These are phyloP conservation scores for Etheostoma perlongum DNA, from an alignment of 2,797 vertebrate species.

Conservation along the genomic window DNA sequence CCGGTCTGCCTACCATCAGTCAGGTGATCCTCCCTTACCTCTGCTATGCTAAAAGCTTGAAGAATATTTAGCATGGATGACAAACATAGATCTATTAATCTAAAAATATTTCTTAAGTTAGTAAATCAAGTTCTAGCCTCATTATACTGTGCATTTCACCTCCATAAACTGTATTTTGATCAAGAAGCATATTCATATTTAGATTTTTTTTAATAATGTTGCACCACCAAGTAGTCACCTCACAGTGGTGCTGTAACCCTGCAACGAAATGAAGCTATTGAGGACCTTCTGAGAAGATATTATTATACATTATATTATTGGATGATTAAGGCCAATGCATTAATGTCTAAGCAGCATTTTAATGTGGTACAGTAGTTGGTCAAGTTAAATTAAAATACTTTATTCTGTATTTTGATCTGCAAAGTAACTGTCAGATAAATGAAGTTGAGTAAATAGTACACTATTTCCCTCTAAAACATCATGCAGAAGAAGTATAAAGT, in stretches of 20 bases:
- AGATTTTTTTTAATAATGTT: not conserved
- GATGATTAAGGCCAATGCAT: not conserved
- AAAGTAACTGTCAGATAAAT: not conserved
- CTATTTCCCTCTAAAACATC: not conserved
- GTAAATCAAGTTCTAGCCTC: not conserved
- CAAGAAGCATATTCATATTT: not conserved
- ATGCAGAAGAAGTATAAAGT: not conserved
- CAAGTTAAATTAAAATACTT: not conserved
- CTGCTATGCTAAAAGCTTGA: not conserved
- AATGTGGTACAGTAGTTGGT: not conserved
- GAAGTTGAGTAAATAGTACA: not conserved
- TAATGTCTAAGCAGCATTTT: not conserved
- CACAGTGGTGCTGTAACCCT: constrained; percentile 52
- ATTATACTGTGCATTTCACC: not conserved
- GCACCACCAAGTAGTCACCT: constrained; percentile 54
- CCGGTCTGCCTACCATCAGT: constrained; percentile 63
- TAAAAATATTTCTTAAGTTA: not conserved
- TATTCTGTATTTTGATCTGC: not conserved
- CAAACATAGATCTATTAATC: not conserved
- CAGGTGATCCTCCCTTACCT: constrained; percentile 67
- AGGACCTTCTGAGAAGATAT: not conserved
- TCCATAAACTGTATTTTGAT: constrained; percentile 9
- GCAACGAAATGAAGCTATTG: not conserved
- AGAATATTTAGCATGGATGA: not conserved
- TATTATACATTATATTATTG: not conserved